phyloP scores from a whole-genome alignment of 2,113 vertebrate species.

The Gymnarchus niloticus region DNA sequence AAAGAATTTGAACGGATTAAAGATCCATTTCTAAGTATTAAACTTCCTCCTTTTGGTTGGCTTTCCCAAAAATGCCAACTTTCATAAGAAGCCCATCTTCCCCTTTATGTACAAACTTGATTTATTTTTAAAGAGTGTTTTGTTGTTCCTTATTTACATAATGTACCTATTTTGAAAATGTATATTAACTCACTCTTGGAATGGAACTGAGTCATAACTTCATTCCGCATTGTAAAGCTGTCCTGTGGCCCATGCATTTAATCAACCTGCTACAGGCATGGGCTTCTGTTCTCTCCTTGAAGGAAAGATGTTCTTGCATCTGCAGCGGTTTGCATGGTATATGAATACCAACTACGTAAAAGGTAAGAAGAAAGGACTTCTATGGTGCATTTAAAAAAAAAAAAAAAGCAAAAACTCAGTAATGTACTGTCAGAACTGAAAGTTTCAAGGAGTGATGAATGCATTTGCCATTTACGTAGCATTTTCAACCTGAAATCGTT shows the following conservation, averaged over 20 bases:
- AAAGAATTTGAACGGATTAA: neutral
- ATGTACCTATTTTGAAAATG: neutral
- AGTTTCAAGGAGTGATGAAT: slow-evolving; percentile 8
- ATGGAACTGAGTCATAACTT: neutral
- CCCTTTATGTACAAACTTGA: neutral
- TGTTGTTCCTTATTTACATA: neutral
- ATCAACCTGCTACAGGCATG: neutral
- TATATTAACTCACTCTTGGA: neutral
- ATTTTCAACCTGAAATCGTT: neutral
- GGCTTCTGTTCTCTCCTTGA: neutral
- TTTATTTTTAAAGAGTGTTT: neutral
- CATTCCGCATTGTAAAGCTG: neutral
- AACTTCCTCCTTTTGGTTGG: neutral
- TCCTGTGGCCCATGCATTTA: neutral
- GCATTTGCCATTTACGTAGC: slow-evolving; percentile 14
- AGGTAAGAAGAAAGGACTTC: neutral
- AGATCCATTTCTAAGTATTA: neutral
- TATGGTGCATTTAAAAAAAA: neutral
- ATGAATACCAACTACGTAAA: neutral
- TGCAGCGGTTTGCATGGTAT: neutral
- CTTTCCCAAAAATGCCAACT: neutral
- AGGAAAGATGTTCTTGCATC: neutral
- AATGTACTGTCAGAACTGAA: slow-evolving; percentile 1
- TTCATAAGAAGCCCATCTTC: neutral
- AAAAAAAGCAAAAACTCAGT: neutral